These are phyloP conservation scores for Hestina assimilis DNA, from an alignment of 1,140 invertebrate species.

Conservation along the genomic window DNA sequence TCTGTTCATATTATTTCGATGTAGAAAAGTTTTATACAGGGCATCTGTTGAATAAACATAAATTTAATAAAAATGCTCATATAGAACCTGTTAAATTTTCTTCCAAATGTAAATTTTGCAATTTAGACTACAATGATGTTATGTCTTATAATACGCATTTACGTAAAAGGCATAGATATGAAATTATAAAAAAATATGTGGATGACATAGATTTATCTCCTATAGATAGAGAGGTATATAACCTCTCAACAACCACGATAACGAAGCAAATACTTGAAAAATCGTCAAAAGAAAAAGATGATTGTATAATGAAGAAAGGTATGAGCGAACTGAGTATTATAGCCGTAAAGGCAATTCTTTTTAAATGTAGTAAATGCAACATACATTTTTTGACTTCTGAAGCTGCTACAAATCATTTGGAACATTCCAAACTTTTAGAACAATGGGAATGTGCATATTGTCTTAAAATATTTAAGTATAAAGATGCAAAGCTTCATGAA, in stretches of 20 bases:
- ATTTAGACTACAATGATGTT: slow-evolving; percentile 15
- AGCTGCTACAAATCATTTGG: slow-evolving; percentile 39
- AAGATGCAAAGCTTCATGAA: slow-evolving; percentile 39
- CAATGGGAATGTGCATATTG: slow-evolving; percentile 54
- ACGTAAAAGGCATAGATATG: slow-evolving; percentile 27
- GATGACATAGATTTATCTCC: background rate
- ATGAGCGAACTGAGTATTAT: slow-evolving; percentile 18
- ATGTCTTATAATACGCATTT: slow-evolving; percentile 43
- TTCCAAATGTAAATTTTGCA: slow-evolving; percentile 41
- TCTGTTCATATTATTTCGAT: slow-evolving; percentile 35
- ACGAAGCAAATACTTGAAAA: background rate
- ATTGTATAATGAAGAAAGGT: background rate
- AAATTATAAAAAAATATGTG: slow-evolving; percentile 8
- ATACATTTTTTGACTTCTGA: slow-evolving; percentile 45
- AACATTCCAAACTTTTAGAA: slow-evolving; percentile 41
- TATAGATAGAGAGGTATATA: background rate
- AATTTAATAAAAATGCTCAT: slow-evolving; percentile 8
- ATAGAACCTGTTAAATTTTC: slow-evolving; percentile 32
- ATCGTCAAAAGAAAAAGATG: background rate
- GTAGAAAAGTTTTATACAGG: slow-evolving; percentile 11
- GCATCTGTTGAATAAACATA: slow-evolving; percentile 39
- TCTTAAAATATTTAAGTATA: slow-evolving; percentile 43
- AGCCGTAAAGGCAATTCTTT: slow-evolving; percentile 35
- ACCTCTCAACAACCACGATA: background rate
- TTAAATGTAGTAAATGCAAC: slow-evolving; percentile 50